Evolutionary conservation across 2,888 invertebrate species (phyloP), one percentile per base, ranked within the genome.

Genomic region (Resseliella maxima): DNA sequence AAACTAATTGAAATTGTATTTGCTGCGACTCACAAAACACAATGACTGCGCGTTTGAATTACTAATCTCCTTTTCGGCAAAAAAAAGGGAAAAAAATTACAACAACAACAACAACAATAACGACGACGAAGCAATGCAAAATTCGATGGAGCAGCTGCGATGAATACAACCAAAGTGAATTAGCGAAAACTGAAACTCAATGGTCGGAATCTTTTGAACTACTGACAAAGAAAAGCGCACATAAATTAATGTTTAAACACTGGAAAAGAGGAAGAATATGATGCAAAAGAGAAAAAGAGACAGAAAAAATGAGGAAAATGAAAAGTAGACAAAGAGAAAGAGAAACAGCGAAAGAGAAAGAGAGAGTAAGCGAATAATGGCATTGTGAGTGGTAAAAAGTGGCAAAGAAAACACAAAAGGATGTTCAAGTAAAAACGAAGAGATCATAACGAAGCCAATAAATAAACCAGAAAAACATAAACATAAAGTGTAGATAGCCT

Each of bases 361-460:
- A 45, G 45, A 5, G 45, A 12, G 45, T 12, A 12, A 12, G 5
- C 45, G 45, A 45, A 10, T 45, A 12, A n/a, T n/a, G n/a, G n/a
- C n/a, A n/a, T n/a, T n/a, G n/a, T n/a, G n/a, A n/a, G n/a, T n/a
- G 8, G 46, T 15, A 50, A 59, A 27, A 24, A n/a, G 59, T 59
- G 2, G n/a, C 38, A 38, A 36, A 38, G n/a, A 3, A 83, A 83
- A 83, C 38, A 38, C 36, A 83, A 38, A 83, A 83, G 38, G 72
- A 72, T 72, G 72, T 18, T 8, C 1, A 1, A 15, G 31, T 72
- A 72, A 72, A 72, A 72, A 72, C 18, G 31, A 36, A 38, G 46
- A 83, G 41, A 83, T 83, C 41, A 83, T 83, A 83, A 83, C 83
- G 38, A 21, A 38, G 38, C 83, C 38, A 83, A 83, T 83, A 83